Percentiles rank a stretch among this genome's conserved stretches.
phyloP scores from a whole-genome alignment of 2,888 invertebrate genomes.

The Tinea trinotella region DNA sequence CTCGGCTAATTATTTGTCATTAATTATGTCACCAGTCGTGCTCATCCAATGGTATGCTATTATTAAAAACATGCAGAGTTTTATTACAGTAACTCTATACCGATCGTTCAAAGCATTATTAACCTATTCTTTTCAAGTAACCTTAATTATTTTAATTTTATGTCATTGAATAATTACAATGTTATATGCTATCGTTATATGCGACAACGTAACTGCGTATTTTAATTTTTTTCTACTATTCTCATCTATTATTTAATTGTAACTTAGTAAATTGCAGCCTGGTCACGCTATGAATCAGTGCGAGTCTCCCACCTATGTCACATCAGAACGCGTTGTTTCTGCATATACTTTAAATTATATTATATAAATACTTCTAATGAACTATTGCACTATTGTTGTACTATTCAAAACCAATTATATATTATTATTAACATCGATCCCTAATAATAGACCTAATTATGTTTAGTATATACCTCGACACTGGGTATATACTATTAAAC shows the following conservation, averaged over 20 bases:
- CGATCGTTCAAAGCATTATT: slow-evolving; percentile 23
- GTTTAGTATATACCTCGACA: too few relatives aligned
- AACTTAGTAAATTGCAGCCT: slow-evolving; percentile 4
- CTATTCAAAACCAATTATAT: too few relatives aligned
- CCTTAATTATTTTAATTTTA: slow-evolving; percentile 35
- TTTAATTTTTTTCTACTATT: slow-evolving; percentile 20
- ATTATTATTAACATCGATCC: too few relatives aligned
- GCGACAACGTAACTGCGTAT: slow-evolving; percentile 14
- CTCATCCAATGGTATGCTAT: slow-evolving; percentile 26
- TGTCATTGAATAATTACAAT: slow-evolving; percentile 25
- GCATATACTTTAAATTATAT: too few relatives aligned
- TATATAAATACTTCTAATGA: too few relatives aligned
- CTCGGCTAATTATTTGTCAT: slow-evolving; percentile 26
- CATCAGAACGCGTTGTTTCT: not conserved
- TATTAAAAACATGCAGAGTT: slow-evolving; percentile 24
- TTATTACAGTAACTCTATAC: slow-evolving; percentile 21
- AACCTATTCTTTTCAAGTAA: slow-evolving; percentile 21
- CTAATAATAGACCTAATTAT: too few relatives aligned
- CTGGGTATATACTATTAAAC: too few relatives aligned
- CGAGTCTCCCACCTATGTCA: not conserved
- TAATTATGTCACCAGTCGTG: slow-evolving; percentile 31
- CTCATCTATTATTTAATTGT: not conserved
- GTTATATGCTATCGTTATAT: slow-evolving; percentile 14
- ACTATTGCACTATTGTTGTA: too few relatives aligned
- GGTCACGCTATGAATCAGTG: slow-evolving; percentile 18